Conservation (phyloP, 2,888 invertebrate genomes). For the Heliconius hortense region DNA sequence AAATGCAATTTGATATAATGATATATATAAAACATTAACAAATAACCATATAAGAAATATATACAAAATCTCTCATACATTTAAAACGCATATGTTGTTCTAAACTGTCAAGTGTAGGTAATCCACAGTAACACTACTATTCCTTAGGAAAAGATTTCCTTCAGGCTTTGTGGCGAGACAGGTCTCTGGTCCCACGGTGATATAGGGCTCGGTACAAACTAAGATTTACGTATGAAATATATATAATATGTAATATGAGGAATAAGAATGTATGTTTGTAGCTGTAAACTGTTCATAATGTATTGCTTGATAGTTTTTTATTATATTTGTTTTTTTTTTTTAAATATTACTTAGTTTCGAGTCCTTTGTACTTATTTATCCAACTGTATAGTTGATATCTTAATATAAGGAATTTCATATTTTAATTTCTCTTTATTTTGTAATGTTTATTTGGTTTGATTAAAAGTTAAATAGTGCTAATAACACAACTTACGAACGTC, state of each 20-base stretch:
- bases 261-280: neutral
- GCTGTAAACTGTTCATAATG: neutral
- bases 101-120: conserved; percentile 42
- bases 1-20: neutral
- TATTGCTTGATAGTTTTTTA: neutral
- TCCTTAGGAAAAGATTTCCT: conserved; percentile 42
- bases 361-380: too few relatives aligned
- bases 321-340: neutral
- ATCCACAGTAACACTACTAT: conserved; percentile 42
- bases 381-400: too few relatives aligned
- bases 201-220: conserved; percentile 34
- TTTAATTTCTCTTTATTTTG: too few relatives aligned
- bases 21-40: neutral
- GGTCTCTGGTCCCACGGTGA: conserved; percentile 39
- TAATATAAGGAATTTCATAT: too few relatives aligned
- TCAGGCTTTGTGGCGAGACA: conserved; percentile 42
- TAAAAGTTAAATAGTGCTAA: too few relatives aligned
- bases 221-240: conserved; percentile 11
- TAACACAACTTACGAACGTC: too few relatives aligned
- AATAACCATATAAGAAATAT: neutral
- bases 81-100: conserved; percentile 34
- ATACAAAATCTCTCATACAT: conserved; percentile 27
- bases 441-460: too few relatives aligned
- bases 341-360: too few relatives aligned
- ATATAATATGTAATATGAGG: neutral